Evolutionary conservation across 2,888 invertebrate genomes (phyloP), one percentile per base, ranked within the genome.

Genomic region (Lasioglossum calceatum): DNA sequence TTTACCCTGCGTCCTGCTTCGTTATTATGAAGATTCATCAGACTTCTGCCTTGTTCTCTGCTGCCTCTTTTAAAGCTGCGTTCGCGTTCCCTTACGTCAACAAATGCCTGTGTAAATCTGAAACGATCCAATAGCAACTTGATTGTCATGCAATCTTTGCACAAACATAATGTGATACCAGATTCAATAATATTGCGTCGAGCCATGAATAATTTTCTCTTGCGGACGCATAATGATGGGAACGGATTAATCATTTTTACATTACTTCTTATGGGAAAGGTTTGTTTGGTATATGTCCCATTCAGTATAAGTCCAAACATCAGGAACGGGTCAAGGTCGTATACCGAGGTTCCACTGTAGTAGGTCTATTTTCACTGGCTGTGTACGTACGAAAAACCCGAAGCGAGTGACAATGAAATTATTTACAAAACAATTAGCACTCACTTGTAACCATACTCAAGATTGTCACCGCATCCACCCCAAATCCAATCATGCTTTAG

Each of bases 21-120:
- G 95, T 99, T 99, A 96, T 99, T 99, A 95, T 99, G 99, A 80
- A 99, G 96, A 96, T 99, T 99, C 98, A 99, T 99, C 88, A 99
- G 96, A 94, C 98, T 97, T 67, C 98, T 96, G 2, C 98, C 99
- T 93, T 97, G 97, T 92, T 98, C 98, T 82, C 97, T 96, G 87
- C 98, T 98, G 83, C 98, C 98, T 90, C 98, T 96, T 93, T 98
- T 98, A 94, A 97, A 97, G 93, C 97, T 97, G 84, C 98, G 97
- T 95, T 99, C 99, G 79, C 98, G 96, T 93, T 99, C 99, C 80
- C 98, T 96, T 81, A 98, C 97, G 95, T 99, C 99, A 86, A 99
- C 98, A 95, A 99, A 99, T 91, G 98, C 98, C 95, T 98, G 98
- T 2, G 99, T 98, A 95, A 99, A 99, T 95, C 98, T 98, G 96